Conservation (phyloP, 2,797 vertebrate species). For the Urocyon cinereoargenteus region DNA sequence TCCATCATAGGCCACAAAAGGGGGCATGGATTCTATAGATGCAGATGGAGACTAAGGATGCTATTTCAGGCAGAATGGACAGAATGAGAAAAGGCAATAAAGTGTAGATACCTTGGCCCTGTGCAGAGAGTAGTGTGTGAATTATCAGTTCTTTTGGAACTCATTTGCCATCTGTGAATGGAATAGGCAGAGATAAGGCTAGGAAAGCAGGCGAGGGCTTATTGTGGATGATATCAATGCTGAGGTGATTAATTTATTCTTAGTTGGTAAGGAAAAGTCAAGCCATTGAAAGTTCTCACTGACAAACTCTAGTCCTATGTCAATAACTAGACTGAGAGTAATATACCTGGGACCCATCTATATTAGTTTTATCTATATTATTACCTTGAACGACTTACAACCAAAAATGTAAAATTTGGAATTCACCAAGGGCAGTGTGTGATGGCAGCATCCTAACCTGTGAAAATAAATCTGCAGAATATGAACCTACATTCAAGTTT, state of each 20-base stretch:
- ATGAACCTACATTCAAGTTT: neutral
- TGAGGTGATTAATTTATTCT: conserved; percentile 27
- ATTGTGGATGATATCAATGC: neutral
- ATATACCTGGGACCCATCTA: neutral
- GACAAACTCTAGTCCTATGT: conserved; percentile 24
- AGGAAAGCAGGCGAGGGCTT: neutral
- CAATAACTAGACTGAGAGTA: conserved; percentile 28
- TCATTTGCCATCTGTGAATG: neutral
- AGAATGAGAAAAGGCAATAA: neutral
- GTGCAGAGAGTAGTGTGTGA: neutral
- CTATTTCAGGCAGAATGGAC: neutral
- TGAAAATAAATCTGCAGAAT: conserved; percentile 34
- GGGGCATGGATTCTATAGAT: neutral
- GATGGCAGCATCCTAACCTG: neutral
- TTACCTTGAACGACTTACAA: conserved; percentile 48
- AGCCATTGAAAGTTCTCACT: conserved; percentile 33
- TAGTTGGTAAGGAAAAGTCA: conserved; percentile 19
- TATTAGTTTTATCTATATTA: conserved; percentile 55
- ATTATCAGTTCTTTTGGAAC: neutral
- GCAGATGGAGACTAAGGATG: neutral
- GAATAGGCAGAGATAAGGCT: neutral
- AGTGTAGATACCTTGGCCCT: too few relatives aligned
- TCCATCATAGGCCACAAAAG: neutral
- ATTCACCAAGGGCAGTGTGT: conserved; percentile 34
- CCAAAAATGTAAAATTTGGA: conserved; percentile 58